Evolutionary conservation across 2,888 invertebrate genomes (phyloP).

Genomic region (Andrena haemorrhoa): DNA sequence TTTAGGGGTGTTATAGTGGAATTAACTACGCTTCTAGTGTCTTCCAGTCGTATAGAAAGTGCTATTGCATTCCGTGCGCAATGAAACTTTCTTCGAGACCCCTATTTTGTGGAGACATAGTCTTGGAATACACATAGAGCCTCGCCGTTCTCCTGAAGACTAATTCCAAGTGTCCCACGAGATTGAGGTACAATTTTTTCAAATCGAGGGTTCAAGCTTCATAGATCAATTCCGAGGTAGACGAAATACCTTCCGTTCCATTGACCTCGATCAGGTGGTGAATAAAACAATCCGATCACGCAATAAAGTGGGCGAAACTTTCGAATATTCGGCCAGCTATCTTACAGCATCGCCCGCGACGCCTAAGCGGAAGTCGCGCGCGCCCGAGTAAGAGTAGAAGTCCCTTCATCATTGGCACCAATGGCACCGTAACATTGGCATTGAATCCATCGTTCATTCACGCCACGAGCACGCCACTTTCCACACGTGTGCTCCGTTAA

Average conservation of each 20-base stretch:
- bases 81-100: too few relatives aligned
- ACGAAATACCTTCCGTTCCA: constrained; percentile 30
- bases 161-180: too few relatives aligned
- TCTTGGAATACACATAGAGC: too few relatives aligned
- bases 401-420: constrained; percentile 61
- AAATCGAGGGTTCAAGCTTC: not conserved
- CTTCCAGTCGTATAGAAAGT: too few relatives aligned
- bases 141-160: too few relatives aligned
- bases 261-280: constrained; percentile 43
- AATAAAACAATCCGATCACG: constrained; percentile 55
- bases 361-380: constrained; percentile 62
- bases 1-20: too few relatives aligned
- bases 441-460: constrained; percentile 74
- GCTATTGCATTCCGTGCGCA: too few relatives aligned
- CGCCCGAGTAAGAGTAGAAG: constrained; percentile 53
- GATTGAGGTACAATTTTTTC: too few relatives aligned
- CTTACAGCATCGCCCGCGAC: constrained; percentile 29
- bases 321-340: constrained; percentile 45
- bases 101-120: too few relatives aligned
- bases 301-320: constrained; percentile 50
- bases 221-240: constrained; percentile 18
- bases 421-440: constrained; percentile 69
- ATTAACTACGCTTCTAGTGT: too few relatives aligned
- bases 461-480: constrained; percentile 76
- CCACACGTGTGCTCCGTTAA: constrained; percentile 70